A percentile compares a stretch with the other conserved stretches of the same genome.
phyloP scores from a whole-genome alignment of 1,140 invertebrate genomes.

The Eulimnadia texana region DNA sequence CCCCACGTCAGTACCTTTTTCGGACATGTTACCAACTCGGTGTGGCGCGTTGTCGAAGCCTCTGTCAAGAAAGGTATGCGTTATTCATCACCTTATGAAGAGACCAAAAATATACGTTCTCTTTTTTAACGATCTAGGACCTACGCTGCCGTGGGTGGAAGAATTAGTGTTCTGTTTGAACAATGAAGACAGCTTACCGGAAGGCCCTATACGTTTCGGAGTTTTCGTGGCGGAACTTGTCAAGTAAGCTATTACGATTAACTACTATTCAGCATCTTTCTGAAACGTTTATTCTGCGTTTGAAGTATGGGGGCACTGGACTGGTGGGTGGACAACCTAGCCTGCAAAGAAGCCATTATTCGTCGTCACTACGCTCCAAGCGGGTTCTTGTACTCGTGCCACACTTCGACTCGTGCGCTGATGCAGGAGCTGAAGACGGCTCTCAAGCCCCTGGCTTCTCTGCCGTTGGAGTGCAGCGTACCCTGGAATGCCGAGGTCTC shows the following conservation, averaged over 20 bases:
- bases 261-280: too few relatives aligned
- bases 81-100: conserved; percentile 12
- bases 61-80: conserved; percentile 54
- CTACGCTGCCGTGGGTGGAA: conserved; percentile 67
- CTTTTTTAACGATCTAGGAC: conserved; percentile 32
- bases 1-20: conserved; percentile 67
- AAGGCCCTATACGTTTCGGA: conserved; percentile 74
- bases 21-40: conserved; percentile 68
- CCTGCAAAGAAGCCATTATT: conserved; percentile 63
- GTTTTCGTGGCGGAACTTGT: conserved; percentile 74
- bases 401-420: conserved; percentile 35
- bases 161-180: conserved; percentile 73
- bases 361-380: conserved; percentile 60
- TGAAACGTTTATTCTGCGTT: conserved; percentile 22
- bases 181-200: conserved; percentile 62
- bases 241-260: conserved; percentile 45
- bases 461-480: conserved; percentile 44
- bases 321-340: conserved; percentile 68
- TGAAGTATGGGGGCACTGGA: conserved; percentile 59
- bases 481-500: neutral
- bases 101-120: conserved; percentile 13
- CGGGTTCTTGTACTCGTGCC: conserved; percentile 51
- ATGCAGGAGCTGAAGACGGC: conserved; percentile 42
- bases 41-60: conserved; percentile 74
- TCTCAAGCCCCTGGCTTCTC: conserved; percentile 54